Conservation (phyloP, 1,140 invertebrate genomes). For the Oppia nitens region DNA sequence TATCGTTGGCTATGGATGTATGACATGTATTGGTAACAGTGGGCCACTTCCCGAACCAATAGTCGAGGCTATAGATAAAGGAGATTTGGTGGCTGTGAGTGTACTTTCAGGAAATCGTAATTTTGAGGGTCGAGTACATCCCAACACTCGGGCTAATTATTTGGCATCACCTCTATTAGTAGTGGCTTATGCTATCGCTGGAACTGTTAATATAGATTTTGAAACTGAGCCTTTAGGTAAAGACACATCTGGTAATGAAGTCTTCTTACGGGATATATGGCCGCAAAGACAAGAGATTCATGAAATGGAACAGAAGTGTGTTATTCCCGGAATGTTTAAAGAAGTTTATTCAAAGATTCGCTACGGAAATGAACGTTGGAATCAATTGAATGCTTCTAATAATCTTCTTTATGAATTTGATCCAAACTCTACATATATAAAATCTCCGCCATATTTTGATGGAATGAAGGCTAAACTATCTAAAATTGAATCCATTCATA, state of each 20-base stretch:
- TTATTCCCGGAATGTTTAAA: constrained; percentile 94
- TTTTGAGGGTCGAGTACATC: constrained; percentile 93
- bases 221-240: constrained; percentile 67
- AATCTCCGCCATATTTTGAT: constrained; percentile 90
- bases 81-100: constrained; percentile 80
- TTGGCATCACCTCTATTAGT: constrained; percentile 85
- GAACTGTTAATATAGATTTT: constrained; percentile 65
- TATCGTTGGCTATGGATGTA: constrained; percentile 88
- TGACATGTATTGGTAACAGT: constrained; percentile 97
- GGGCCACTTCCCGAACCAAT: constrained; percentile 82
- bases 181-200: constrained; percentile 90
- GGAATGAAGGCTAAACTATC: constrained; percentile 30
- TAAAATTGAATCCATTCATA: constrained; percentile 27
- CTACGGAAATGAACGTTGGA: constrained; percentile 70
- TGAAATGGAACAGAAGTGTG: constrained; percentile 64
- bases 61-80: constrained; percentile 81
- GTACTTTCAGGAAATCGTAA: constrained; percentile 92
- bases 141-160: constrained; percentile 88
- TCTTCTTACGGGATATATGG: constrained; percentile 88
- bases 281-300: constrained; percentile 71
- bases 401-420: constrained; percentile 86
- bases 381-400: constrained; percentile 54
- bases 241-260: constrained; percentile 45
- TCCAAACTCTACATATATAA: constrained; percentile 77
- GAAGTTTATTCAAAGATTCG: constrained; percentile 84